Base-by-base conservation (phyloP, 2,797 vertebrate species). In the Lacerta bilineata region DNA sequence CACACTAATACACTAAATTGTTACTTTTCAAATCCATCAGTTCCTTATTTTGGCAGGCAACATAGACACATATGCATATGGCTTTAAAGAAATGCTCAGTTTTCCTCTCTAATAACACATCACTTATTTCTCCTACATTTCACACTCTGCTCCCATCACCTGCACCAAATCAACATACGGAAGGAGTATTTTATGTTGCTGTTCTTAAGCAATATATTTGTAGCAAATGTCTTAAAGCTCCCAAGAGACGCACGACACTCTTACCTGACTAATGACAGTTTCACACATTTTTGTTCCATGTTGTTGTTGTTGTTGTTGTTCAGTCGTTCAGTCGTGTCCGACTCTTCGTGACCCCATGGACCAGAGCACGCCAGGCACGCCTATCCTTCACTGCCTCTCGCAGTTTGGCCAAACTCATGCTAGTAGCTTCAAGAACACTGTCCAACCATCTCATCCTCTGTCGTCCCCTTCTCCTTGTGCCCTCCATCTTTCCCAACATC, bases 1-100 rank as follows among this genome's bases (percentile, higher is more conserved):
- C 43, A 81, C 6, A 75, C 1, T 87, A 86, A 72, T 72, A 25
- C 55, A 80, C 2, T 20, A 89, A 90, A 78, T 8, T 25, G 0
- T 59, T 90, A 18, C 33, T 87, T 90, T 94, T 93, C 25, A 86
- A 92, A 84, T 78, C 20, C 11, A 80, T 77, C 27, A 78, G 2
- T 29, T 77, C 66, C 50, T 90, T 86, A 80, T 82, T 91, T 88
- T 83, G n/a, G 13, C 46, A 87, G 29, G 66, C 69, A 87, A 33
- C n/a, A 77, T 23, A 83, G 25, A 43, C 23, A 72, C 2, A 29
- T 5, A 83, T 0, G 27, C 18, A 85, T 29, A 15, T 43, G 80
- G 7, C 27, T 88, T 89, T 85, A 86, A 71, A 91, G 13, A 88
- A 15, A 74, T 0, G 1, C 4, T 87, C 25, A 72, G 83, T 13